phyloP scores from a whole-genome alignment of 2,797 vertebrate genomes.

The Muscicapa striata region DNA sequence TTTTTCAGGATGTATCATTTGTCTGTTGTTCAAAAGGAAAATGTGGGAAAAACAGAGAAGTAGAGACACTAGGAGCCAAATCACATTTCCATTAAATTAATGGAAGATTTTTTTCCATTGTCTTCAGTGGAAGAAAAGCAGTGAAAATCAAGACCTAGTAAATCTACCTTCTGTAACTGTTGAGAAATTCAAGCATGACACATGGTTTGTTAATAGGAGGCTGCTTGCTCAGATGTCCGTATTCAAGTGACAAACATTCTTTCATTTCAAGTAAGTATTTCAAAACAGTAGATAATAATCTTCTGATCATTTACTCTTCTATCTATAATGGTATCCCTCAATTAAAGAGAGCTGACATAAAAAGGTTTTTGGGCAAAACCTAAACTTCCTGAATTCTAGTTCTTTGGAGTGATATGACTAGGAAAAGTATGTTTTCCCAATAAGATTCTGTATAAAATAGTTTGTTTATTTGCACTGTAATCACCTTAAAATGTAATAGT shows the following conservation, averaged over 20 bases:
- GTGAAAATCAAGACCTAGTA: neutral
- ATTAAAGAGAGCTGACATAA: neutral
- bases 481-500: neutral
- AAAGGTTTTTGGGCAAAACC: neutral
- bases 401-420: neutral
- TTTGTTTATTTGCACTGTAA: neutral
- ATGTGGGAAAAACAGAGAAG: neutral
- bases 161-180: neutral
- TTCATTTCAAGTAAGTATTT: neutral
- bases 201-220: neutral
- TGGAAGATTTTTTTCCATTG: neutral
- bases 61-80: neutral
- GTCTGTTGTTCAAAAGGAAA: neutral
- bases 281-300: neutral
- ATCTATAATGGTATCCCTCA: neutral
- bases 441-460: neutral
- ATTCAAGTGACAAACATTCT: neutral
- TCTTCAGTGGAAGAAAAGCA: neutral
- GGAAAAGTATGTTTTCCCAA: neutral
- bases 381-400: neutral
- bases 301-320: neutral
- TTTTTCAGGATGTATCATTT: neutral
- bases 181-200: neutral
- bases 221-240: neutral
- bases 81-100: neutral